Percentiles rank a stretch among this genome's conserved stretches.
phyloP scores from a whole-genome alignment of 2,113 vertebrate genomes.

The Xiphias gladius region DNA sequence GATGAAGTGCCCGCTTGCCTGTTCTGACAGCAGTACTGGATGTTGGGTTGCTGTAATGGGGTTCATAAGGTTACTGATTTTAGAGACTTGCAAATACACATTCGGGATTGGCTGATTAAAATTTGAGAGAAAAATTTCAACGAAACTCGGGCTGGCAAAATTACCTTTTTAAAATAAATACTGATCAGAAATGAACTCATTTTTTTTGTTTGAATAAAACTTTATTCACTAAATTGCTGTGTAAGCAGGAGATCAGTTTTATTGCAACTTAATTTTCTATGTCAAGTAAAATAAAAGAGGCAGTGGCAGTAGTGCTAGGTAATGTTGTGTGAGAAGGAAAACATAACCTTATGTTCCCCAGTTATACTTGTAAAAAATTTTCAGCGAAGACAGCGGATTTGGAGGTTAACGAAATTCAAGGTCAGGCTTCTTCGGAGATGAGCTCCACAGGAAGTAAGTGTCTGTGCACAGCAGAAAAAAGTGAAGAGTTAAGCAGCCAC shows the following conservation, averaged over 20 bases:
- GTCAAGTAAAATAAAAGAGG: background rate
- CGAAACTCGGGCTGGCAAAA: background rate
- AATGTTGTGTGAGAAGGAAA: background rate
- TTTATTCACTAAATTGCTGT: background rate
- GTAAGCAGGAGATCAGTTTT: background rate
- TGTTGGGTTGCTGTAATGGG: conserved; percentile 63
- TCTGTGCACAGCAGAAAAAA: conserved; percentile 71
- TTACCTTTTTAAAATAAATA: background rate
- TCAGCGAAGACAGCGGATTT: conserved; percentile 1
- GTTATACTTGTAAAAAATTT: background rate
- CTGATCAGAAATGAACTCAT: background rate
- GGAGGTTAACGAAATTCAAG: conserved; percentile 51
- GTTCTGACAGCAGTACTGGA: conserved; percentile 32
- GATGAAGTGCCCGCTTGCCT: conserved; percentile 51
- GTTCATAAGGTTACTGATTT: conserved; percentile 50
- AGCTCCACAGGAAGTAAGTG: conserved; percentile 57
- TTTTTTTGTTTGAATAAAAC: background rate
- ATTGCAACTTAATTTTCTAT: background rate
- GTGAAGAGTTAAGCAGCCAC: conserved; percentile 72
- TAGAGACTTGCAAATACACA: conserved; percentile 16
- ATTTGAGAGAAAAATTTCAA: too few relatives aligned
- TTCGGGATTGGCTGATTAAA: background rate
- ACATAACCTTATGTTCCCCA: background rate
- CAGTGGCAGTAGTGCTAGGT: too few relatives aligned
- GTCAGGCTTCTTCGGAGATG: conserved; percentile 21